Evolutionary conservation across 2,113 vertebrate species (phyloP), one percentile per base, ranked within the genome.

Genomic region (Sterrhoptilus dennistouni): DNA sequence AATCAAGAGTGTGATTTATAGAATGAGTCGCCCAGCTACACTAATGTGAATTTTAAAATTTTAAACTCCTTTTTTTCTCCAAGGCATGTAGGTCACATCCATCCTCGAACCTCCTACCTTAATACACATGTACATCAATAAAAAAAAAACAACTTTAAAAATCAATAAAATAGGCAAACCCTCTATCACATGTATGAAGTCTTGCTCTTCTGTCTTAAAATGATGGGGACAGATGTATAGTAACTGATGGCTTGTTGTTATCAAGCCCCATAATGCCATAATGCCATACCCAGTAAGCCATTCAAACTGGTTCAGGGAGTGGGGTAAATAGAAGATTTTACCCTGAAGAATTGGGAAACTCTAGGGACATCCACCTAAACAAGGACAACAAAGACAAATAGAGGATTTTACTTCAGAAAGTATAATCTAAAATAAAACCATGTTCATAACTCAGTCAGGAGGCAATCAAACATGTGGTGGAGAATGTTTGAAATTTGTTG

Each of bases 41-140:
- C 8, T 36, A 36, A 64, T 31, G 24, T 49, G 35, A 33, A 29
- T 65, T 95, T 93, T 88, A 22, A 87, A 65, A 45, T 75, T 95
- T 84, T 66, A 71, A 90, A 16, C 47, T 70, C 9, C 27, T 77
- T 86, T 88, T 45, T 68, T 11, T 2, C 3, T 38, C 61, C 24
- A 63, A 60, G 10, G 14, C 11, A 35, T 42, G 8, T 45, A 87
- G n/a, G 33, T 87, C 49, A 84, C 31, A 38, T 64, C n/a, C 12
- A 14, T 85, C 44, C 50, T 95, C 0, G 0, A 61, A 71, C 11
- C 2, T 33, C 38, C 54, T 68, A 56, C 35, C 3, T 6, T 59
- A 90, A 83, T 23, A 53, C 10, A 50, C 7, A 6, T 5, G 25
- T 20, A 59, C 8, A 10, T 38, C 12, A 65, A 79, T 47, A 7